phyloP scores from a whole-genome alignment of 2,797 vertebrate genomes.

The Spatula versicolor region DNA sequence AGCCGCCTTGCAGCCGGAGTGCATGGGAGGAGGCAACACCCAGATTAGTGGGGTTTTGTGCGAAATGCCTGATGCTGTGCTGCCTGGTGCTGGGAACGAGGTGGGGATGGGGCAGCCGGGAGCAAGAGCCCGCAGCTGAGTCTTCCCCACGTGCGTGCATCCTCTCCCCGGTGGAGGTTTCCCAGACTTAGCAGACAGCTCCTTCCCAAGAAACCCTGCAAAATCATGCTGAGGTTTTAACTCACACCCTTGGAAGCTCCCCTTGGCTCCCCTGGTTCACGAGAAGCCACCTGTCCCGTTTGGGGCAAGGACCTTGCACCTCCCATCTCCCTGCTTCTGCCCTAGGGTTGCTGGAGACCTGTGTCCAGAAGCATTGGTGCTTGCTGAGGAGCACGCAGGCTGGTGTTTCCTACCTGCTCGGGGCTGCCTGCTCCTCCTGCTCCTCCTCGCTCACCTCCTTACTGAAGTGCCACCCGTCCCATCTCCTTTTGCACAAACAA shows the following conservation, averaged over 20 bases:
- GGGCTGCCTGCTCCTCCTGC: not conserved
- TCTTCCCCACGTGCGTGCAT: not conserved
- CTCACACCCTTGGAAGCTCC: not conserved
- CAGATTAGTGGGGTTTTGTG: not conserved
- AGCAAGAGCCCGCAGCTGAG: not conserved
- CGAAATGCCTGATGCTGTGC: not conserved
- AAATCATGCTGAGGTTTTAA: not conserved
- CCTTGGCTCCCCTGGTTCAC: too few relatives aligned
- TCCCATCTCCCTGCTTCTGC: not conserved
- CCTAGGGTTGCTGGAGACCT: not conserved
- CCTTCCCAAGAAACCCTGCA: not conserved
- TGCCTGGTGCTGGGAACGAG: not conserved
- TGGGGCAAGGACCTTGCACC: not conserved
- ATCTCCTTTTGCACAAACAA: not conserved
- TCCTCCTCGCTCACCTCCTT: not conserved
- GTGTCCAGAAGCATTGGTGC: not conserved
- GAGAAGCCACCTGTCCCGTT: too few relatives aligned
- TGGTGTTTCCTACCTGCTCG: not conserved
- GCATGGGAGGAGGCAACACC: not conserved
- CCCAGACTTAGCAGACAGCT: not conserved
- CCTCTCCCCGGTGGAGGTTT: rapidly evolving
- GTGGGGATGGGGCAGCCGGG: not conserved
- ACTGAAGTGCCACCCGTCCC: not conserved
- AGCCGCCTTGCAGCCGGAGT: not conserved
- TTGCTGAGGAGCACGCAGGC: rapidly evolving